phyloP scores from a whole-genome alignment of 2,888 invertebrate genomes.

The Holacanthella duospinosa region DNA sequence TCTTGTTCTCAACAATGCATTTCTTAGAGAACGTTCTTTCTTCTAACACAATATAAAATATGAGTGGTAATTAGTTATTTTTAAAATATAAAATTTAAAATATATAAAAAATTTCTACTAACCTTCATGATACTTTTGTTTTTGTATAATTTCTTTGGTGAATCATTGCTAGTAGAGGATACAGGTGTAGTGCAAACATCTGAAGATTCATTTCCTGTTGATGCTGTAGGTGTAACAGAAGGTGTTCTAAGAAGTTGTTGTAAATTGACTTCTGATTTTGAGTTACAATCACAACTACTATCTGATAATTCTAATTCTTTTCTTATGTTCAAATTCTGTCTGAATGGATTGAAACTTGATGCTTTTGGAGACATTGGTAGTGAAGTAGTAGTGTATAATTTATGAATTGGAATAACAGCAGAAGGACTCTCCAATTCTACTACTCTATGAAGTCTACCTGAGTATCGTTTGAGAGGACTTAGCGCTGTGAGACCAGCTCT shows the following conservation, averaged over 20 bases:
- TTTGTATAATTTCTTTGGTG: background rate
- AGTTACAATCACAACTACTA: no score
- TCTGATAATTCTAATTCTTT: no score
- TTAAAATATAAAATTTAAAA: background rate
- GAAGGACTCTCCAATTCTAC: background rate
- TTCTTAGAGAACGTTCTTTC: background rate
- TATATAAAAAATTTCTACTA: background rate
- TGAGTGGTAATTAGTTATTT: background rate
- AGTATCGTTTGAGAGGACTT: slow-evolving; percentile 24
- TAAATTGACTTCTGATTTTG: background rate
- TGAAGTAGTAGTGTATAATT: background rate
- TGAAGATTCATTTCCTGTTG: no score
- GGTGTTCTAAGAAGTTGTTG: background rate
- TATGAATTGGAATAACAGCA: no score
- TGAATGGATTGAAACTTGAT: no score
- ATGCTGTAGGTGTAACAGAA: background rate
- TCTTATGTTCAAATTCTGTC: no score
- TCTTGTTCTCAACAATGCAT: background rate
- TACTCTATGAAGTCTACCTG: slow-evolving; percentile 13
- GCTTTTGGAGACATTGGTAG: no score
- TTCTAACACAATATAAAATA: background rate
- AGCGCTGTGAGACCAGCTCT: slow-evolving; percentile 9
- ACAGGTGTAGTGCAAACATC: background rate
- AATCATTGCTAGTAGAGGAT: background rate
- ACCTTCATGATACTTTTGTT: background rate